A percentile compares a stretch with the other conserved stretches of the same genome.
These are phyloP conservation scores for Rallus crepitans DNA, from an alignment of 2,797 vertebrate genomes.

Conservation along the genomic window DNA sequence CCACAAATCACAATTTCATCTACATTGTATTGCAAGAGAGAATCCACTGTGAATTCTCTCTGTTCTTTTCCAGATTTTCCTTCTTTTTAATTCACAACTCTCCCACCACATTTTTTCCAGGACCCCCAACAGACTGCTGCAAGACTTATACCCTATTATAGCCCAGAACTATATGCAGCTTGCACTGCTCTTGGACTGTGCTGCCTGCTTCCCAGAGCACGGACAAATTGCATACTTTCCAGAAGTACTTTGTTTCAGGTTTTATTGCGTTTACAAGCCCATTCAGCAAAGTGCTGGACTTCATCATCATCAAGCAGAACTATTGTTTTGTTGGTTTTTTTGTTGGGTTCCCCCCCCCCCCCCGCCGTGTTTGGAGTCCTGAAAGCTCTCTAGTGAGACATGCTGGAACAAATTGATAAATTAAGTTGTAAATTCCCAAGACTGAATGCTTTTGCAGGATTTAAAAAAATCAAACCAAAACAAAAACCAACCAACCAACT, in stretches of 20 bases:
- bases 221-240: background rate
- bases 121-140: background rate
- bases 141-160: background rate
- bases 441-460: background rate
- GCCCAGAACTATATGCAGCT: background rate
- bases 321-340: background rate
- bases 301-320: slow-evolving; percentile 7
- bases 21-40: background rate
- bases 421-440: background rate
- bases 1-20: background rate
- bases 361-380: background rate
- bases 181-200: background rate
- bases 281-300: slow-evolving; percentile 48
- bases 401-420: background rate
- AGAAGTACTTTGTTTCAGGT: slow-evolving; percentile 19
- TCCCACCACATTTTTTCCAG: background rate
- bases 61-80: background rate
- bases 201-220: background rate
- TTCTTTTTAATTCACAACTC: background rate
- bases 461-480: background rate
- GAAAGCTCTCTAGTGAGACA: background rate
- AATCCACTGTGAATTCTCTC: background rate
- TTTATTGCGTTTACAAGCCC: background rate
- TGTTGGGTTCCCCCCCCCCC: background rate
- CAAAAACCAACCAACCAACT: too few species aligned